phyloP scores from a whole-genome alignment of 2,888 invertebrate species.

The Ichneumon xanthorius region DNA sequence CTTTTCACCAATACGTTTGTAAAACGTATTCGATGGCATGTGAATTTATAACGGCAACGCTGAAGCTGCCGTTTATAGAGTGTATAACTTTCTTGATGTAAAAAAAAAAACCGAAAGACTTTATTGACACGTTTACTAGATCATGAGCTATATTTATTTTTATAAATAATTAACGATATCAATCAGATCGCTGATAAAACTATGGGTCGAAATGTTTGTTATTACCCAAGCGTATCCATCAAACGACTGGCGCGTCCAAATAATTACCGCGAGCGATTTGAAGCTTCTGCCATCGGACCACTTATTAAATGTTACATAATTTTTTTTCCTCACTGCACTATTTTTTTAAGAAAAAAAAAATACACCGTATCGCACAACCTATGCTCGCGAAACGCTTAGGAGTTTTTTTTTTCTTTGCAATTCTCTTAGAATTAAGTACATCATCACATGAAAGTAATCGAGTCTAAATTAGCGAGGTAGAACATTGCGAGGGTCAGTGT shows the following conservation, averaged over 20 bases:
- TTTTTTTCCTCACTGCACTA: conserved; percentile 51
- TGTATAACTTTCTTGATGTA: conserved; percentile 59
- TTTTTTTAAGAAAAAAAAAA: conserved; percentile 44
- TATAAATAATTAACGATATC: conserved; percentile 64
- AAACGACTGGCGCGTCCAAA: conserved; percentile 17
- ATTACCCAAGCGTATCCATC: conserved; percentile 3
- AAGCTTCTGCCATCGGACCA: conserved; percentile 30
- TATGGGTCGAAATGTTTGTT: conserved; percentile 19
- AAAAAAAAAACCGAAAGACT: conserved; percentile 56
- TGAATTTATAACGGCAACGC: conserved; percentile 49
- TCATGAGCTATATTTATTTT: conserved; percentile 72
- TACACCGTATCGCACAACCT: conserved; percentile 53
- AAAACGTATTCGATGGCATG: conserved; percentile 52
- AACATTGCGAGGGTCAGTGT: conserved; percentile 6
- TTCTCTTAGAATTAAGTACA: conserved; percentile 47
- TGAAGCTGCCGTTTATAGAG: conserved; percentile 54
- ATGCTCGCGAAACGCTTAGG: conserved; percentile 7
- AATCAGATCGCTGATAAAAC: conserved; percentile 37
- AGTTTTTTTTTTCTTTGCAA: neutral
- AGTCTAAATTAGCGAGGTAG: conserved; percentile 36
- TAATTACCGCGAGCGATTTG: conserved; percentile 35
- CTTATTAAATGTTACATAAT: conserved; percentile 30
- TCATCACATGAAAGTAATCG: conserved; percentile 59
- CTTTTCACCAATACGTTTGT: conserved; percentile 42
- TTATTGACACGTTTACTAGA: conserved; percentile 68